These are phyloP conservation scores for Phaedon cochleariae DNA, from an alignment of 2,888 invertebrate species.

Conservation along the genomic window DNA sequence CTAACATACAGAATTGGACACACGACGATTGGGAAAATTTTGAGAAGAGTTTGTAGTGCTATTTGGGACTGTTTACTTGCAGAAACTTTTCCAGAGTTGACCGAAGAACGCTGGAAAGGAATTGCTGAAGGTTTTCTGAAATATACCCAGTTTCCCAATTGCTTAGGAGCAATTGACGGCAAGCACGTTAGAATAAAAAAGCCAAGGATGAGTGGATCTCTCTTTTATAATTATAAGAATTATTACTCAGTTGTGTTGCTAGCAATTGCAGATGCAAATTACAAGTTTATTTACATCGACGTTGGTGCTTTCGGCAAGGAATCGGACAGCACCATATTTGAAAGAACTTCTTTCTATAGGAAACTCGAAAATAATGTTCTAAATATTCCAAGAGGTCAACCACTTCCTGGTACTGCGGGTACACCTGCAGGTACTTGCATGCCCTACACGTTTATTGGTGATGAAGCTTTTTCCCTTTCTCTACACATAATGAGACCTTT, in stretches of 20 bases:
- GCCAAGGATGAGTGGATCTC: conserved; percentile 4
- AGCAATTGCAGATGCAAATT: conserved; percentile 6
- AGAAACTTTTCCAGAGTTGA: conserved; percentile 1
- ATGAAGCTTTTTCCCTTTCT: conserved; percentile 15
- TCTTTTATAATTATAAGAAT: conserved; percentile 16
- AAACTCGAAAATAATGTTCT: conserved; percentile 12
- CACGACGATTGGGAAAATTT: conserved; percentile 9
- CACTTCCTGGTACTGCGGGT: conserved; percentile 2
- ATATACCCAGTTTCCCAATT: conserved; percentile 8
- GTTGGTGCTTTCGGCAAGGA: conserved; percentile 17
- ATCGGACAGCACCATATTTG: conserved; percentile 12
- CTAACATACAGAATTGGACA: conserved; percentile 14
- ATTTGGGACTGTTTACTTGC: conserved; percentile 4
- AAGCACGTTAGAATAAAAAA: conserved; percentile 10
- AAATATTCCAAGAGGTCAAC: conserved; percentile 4
- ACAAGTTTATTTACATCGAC: conserved; percentile 13
- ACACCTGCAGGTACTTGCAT: too few relatives aligned
- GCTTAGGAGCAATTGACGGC: conserved; percentile 15
- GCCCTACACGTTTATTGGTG: conserved; percentile 10
- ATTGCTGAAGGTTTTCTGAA: conserved; percentile 3
- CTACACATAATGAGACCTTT: conserved; percentile 16
- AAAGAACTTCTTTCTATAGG: conserved; percentile 1
- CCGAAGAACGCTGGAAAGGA: not conserved
- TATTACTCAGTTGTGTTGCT: conserved; percentile 8
- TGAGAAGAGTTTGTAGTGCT: conserved; percentile 7